Evolutionary conservation across 2,888 invertebrate genomes (phyloP).

Genomic region (Gasteruption jaculator): DNA sequence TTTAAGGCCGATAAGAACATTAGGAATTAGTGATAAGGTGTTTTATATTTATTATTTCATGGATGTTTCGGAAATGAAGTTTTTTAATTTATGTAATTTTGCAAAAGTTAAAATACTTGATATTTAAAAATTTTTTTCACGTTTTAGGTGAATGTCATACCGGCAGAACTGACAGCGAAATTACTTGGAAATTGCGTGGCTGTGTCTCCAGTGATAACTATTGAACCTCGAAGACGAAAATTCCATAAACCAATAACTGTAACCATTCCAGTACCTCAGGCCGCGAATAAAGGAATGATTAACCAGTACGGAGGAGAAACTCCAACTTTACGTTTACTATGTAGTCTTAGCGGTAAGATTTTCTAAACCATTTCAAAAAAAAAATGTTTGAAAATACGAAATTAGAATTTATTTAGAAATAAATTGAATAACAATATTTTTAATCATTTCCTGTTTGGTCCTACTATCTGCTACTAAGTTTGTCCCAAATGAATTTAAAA

Average conservation of each 20-base stretch:
- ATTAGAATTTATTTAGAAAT: slow-evolving; percentile 10
- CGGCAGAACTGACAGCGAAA: slow-evolving; percentile 77
- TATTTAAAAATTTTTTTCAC: not conserved
- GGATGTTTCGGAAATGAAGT: slow-evolving; percentile 1
- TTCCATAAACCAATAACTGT: slow-evolving; percentile 98
- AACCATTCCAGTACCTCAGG: slow-evolving; percentile 73
- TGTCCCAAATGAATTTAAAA: slow-evolving; percentile 4
- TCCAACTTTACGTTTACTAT: slow-evolving; percentile 84
- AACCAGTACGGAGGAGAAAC: slow-evolving; percentile 78
- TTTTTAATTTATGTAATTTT: slow-evolving; percentile 1
- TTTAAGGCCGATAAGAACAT: too few relatives aligned
- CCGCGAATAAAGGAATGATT: slow-evolving; percentile 72
- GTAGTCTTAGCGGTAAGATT: slow-evolving; percentile 83
- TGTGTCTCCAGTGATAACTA: slow-evolving; percentile 96
- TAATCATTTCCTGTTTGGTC: not conserved
- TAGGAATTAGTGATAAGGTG: not conserved
- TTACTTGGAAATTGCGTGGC: slow-evolving; percentile 93
- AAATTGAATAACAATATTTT: not conserved
- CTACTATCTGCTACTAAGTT: not conserved
- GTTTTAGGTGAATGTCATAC: slow-evolving; percentile 84
- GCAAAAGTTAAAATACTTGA: not conserved
- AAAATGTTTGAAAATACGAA: slow-evolving; percentile 4
- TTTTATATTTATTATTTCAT: slow-evolving; percentile 1
- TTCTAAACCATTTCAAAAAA: slow-evolving; percentile 1
- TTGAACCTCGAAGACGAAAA: slow-evolving; percentile 94